Base-by-base conservation (phyloP, 23 tunicate species). In the Phallusia fumigata region DNA sequence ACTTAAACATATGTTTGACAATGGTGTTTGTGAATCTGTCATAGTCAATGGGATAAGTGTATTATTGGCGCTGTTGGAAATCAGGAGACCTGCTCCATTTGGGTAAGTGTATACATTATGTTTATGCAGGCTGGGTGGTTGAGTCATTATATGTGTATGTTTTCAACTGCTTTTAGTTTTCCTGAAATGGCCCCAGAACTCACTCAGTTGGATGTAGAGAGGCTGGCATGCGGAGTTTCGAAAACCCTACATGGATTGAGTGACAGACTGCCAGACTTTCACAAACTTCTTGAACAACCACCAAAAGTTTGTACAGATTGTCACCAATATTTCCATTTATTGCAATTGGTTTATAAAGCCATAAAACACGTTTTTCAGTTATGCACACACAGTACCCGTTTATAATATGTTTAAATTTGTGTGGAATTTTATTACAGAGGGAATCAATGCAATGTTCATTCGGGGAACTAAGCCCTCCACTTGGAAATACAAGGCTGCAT, bases 31-130 rank as follows among this genome's bases (percentile, higher is more conserved):
- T 64, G 98, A 94, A 74, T 94, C 98, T 22, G 98, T 94, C 16
- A 94, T 85, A 18, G 86, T 94, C 50, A 94, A 89, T 83, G 98
- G 98, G 40, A 94, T 94, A 36, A 89, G 94, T 78, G 94, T 94
- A 21, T 58, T 94, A 31, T 86, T 94, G 31, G 98, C 98, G 19
- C 65, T 94, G 53, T 90, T 94, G 3, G 98, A 94, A 80, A 89
- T 94, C 53, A 79, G 98, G 82, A 82, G 98, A 44, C 98, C 98
- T 53, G 98, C 98, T 26, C 98, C 98, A 44, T 94, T 94, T 82
- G 98, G 98, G 98, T 94, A 77, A 88, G 90, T 35, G 28, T 35
- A 40, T 40, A 3, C 47, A 40, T 40, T 3, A 40, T 3, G 8
- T 40, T 5, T 40, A 10, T 40, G 5, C 47, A 40, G 8, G n/a